These are phyloP conservation scores for Oegoconia quadripuncta DNA, from an alignment of 2,888 invertebrate genomes.

Conservation along the genomic window DNA sequence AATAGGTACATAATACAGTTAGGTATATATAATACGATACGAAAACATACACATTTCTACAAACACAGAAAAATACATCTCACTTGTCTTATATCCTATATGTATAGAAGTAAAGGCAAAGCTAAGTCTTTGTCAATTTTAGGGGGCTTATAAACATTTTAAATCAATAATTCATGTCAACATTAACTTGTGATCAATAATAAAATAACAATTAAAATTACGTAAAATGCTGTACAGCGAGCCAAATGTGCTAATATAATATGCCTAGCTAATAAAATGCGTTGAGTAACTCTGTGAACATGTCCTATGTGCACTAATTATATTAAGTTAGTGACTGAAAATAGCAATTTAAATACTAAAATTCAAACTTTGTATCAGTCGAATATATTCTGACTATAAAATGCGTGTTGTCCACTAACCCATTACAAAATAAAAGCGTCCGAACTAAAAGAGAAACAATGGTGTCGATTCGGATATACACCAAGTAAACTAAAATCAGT, in stretches of 20 bases:
- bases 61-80: slow-evolving; percentile 47
- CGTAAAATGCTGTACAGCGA: slow-evolving; percentile 15
- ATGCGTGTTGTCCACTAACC: no score
- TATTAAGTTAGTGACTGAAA: no score
- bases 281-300: slow-evolving; percentile 2
- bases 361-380: no score
- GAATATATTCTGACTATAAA: no score
- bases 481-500: no score
- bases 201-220: slow-evolving; percentile 10
- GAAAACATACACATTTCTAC: slow-evolving; percentile 20
- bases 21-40: slow-evolving; percentile 14
- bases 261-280: slow-evolving; percentile 12
- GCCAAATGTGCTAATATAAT: slow-evolving; percentile 7
- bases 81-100: slow-evolving; percentile 37
- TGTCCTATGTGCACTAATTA: no score
- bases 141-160: slow-evolving; percentile 6
- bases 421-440: no score
- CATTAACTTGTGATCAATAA: slow-evolving; percentile 30
- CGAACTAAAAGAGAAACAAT: no score
- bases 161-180: slow-evolving; percentile 2
- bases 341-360: no score
- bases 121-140: slow-evolving; percentile 43
- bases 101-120: slow-evolving; percentile 61
- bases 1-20: slow-evolving; percentile 19
- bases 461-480: no score